A percentile compares a stretch with the other conserved stretches of the same genome.
Evolutionary conservation across 2,113 vertebrate species (phyloP).

Genomic region (Cinclus mexicanus): DNA sequence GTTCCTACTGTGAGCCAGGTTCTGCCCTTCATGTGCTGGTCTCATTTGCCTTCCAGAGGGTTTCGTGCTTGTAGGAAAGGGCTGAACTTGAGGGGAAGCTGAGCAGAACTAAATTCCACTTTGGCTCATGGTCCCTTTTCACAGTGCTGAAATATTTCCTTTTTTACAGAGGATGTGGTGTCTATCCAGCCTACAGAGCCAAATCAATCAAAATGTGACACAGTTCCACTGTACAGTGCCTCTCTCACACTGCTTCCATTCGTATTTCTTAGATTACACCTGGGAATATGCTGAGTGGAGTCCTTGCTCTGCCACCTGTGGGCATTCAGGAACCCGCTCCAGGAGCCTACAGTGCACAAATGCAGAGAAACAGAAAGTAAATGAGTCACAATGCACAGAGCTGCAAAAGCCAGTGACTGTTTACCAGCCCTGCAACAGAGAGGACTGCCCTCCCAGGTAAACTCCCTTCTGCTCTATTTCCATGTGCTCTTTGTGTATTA

Average conservation of each 20-base stretch:
- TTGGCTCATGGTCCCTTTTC: neutral
- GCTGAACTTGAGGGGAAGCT: neutral
- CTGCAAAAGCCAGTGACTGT: conserved; percentile 69
- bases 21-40: conserved; percentile 23
- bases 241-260: neutral
- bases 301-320: conserved; percentile 84
- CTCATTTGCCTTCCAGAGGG: conserved; percentile 5
- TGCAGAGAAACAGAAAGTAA: conserved; percentile 63
- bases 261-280: conserved; percentile 71
- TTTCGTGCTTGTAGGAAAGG: neutral
- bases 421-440: conserved; percentile 76
- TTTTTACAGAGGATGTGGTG: neutral
- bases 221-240: neutral
- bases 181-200: neutral
- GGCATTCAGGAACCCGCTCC: conserved; percentile 75
- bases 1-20: conserved; percentile 26
- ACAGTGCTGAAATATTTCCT: neutral
- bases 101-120: neutral
- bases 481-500: neutral
- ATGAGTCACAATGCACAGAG: conserved; percentile 72
- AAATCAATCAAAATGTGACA: neutral
- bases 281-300: conserved; percentile 84
- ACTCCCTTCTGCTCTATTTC: neutral
- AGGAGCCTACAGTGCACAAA: conserved; percentile 72
- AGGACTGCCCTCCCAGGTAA: conserved; percentile 86